These are phyloP conservation scores for Asobara japonica DNA, from an alignment of 1,140 invertebrate species.

Conservation along the genomic window DNA sequence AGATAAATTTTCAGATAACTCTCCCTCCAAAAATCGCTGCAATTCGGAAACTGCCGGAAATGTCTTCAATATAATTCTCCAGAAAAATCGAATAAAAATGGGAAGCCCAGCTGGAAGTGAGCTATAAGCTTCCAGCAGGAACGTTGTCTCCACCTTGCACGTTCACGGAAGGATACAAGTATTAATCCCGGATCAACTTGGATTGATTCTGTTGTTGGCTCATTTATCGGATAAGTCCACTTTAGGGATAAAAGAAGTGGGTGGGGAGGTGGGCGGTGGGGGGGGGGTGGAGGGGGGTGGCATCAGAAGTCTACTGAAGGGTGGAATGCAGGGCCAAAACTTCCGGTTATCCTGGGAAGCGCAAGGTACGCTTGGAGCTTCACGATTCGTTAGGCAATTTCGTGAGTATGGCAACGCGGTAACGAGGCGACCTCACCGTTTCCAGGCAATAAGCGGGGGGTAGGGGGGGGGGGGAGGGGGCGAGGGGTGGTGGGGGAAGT, in stretches of 20 bases:
- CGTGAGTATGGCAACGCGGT: slow-evolving; percentile 31
- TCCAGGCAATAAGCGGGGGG: background rate
- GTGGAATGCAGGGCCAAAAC: background rate
- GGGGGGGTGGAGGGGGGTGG: background rate
- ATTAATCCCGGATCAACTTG: slow-evolving; percentile 33
- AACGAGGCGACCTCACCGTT: slow-evolving; percentile 30
- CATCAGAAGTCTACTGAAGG: background rate
- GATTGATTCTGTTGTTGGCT: slow-evolving; percentile 35
- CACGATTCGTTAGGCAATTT: slow-evolving; percentile 36
- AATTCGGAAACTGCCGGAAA: no score
- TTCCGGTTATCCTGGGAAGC: slow-evolving; percentile 13
- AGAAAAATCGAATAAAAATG: no score
- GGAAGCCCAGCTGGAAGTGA: no score
- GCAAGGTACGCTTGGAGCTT: slow-evolving; percentile 27
- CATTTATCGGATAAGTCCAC: slow-evolving; percentile 17
- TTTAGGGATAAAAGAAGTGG: background rate
- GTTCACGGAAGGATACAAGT: background rate
- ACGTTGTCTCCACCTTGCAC: no score
- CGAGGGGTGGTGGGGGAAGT: background rate
- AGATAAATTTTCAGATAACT: no score
- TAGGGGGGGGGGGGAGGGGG: background rate
- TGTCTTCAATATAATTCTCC: no score
- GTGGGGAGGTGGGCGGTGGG: background rate
- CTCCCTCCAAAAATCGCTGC: no score
- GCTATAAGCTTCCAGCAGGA: no score